Percentiles rank a stretch among this genome's conserved stretches.
Evolutionary conservation across 23 tunicate genomes (phyloP).

Genomic region (Styela clava): DNA sequence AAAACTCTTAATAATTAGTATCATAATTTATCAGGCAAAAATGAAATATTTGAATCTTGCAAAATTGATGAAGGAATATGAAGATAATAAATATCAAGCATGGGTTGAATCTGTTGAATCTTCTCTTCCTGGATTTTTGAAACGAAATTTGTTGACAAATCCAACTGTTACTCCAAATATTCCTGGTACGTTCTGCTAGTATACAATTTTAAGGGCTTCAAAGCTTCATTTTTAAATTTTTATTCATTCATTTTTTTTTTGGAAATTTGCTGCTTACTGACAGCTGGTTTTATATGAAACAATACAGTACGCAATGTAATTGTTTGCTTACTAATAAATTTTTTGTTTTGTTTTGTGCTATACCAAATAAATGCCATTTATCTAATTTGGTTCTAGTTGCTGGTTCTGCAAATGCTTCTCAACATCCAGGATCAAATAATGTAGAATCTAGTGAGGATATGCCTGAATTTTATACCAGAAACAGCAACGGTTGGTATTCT

Average conservation of each 20-base stretch:
- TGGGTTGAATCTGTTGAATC: constrained; percentile 76
- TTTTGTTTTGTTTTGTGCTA: too few relatives aligned
- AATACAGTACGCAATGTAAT: too few relatives aligned
- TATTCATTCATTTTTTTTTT: too few relatives aligned
- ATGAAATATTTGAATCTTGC: constrained; percentile 67
- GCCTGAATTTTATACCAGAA: neutral
- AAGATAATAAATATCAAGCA: constrained; percentile 61
- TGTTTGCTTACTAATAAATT: too few relatives aligned
- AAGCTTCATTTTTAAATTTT: neutral
- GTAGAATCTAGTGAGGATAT: constrained; percentile 42
- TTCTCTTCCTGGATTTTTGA: constrained; percentile 60
- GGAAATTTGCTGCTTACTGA: neutral
- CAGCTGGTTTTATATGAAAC: too few relatives aligned
- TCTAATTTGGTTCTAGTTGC: too few relatives aligned
- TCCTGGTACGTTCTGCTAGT: neutral
- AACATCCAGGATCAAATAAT: constrained; percentile 1
- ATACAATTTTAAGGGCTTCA: neutral
- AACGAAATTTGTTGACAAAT: constrained; percentile 49
- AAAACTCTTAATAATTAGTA: too few relatives aligned
- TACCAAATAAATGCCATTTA: too few relatives aligned
- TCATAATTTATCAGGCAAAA: constrained; percentile 83
- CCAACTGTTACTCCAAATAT: constrained; percentile 48
- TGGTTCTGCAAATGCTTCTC: constrained; percentile 13
- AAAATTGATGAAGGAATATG: constrained; percentile 86
- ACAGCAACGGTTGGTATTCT: neutral